Evolutionary conservation across 2,113 vertebrate genomes (phyloP), one percentile per base, ranked within the genome.

Genomic region (Artemisiospiza belli): DNA sequence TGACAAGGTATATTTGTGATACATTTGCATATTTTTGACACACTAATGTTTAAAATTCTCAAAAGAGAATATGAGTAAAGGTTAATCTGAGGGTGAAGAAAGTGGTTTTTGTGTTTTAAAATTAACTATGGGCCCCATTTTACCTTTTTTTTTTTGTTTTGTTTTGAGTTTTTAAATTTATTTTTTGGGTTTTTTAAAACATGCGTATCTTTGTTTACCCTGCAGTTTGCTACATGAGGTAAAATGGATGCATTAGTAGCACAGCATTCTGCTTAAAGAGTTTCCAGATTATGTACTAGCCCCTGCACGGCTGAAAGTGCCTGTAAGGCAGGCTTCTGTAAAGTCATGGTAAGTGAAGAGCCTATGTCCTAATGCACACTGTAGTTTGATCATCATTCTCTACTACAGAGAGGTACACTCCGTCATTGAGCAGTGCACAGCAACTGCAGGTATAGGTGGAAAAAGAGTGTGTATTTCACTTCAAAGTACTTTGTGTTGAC

Each of bases 11-110:
- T 96, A 89, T 96, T 96, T 95, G 95, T 97, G 97, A 98, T 94
- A 96, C 95, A 93, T 96, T 98, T 98, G 98, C 98, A 98, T 98
- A 98, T 98, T 98, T 98, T 94, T 97, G 96, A 98, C 80, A 97
- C 84, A 96, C 84, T 92, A 89, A 95, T 96, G 91, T 96, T 97
- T 84, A 84, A 97, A 97, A 89, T 94, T 97, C 87, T 96, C 92
- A 62, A 85, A 85, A 94, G 96, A 97, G 87, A 91, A 90, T 94
- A 73, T 64, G 94, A 95, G 37, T 90, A 97, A 87, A 97, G 79
- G 17, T 96, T 95, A 64, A 78, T 97, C 89, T 85, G 87, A 90
- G 83, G 87, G 81, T 94, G 90, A 97, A 95, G 77, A 97, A 95
- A 96, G 93, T 89, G 94, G 78, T 4, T 54, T 91, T 90, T 92